These are phyloP conservation scores for Brachionus angularis DNA, from an alignment of 1,140 invertebrate genomes.

Conservation along the genomic window DNA sequence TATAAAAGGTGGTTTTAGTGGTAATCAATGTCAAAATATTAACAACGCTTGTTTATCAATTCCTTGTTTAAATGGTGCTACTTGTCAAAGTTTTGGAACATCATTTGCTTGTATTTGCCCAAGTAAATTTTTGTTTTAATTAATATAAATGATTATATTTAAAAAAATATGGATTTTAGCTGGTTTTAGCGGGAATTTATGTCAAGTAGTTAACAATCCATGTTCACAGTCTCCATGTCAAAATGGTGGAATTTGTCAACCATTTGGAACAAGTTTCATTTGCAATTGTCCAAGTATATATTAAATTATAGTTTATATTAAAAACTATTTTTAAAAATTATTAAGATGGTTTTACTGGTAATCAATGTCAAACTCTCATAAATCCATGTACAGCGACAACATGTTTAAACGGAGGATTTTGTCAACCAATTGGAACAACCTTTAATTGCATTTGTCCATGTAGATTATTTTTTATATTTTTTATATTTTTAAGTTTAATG, in stretches of 20 bases:
- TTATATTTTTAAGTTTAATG: neutral
- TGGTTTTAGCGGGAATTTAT: neutral
- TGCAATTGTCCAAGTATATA: neutral
- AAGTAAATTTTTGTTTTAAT: neutral
- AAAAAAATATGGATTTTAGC: too few species aligned
- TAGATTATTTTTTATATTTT: neutral
- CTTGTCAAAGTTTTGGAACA: too few species aligned
- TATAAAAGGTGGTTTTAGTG: too few species aligned
- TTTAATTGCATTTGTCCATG: neutral
- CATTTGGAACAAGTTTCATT: neutral
- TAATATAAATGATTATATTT: neutral
- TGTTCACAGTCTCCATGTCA: neutral
- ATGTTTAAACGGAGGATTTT: slow-evolving; percentile 89
- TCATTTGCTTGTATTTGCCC: too few species aligned
- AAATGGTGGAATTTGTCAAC: neutral
- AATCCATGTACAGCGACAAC: slow-evolving; percentile 61
- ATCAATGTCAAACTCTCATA: too few species aligned
- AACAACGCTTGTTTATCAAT: neutral
- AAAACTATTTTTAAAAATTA: too few species aligned
- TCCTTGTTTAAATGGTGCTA: neutral
- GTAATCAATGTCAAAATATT: too few species aligned
- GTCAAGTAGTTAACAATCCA: neutral
- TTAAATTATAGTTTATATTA: too few species aligned
- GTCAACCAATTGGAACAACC: too few species aligned
- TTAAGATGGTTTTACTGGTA: too few species aligned